Base-by-base conservation (phyloP, 2,888 invertebrate species). In the Drosophila rubida region DNA sequence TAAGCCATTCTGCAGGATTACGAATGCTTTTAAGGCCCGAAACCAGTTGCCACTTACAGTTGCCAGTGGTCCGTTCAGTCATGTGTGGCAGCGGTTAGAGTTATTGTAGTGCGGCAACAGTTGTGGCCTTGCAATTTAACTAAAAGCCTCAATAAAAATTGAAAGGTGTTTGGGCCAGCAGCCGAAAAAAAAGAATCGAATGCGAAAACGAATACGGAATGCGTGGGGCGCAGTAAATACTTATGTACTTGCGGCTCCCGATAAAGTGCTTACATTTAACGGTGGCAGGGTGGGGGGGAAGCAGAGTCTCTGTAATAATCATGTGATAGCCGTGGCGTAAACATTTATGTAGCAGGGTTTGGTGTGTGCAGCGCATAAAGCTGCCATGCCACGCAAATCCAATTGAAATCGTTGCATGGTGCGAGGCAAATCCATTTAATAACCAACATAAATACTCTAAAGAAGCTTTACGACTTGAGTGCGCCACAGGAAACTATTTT, bases 371-470 rank as follows among this genome's bases (percentile, higher is more conserved):
- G 25, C 39, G 58, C 58, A 67, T 73, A 69, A 65, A 72, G 60
- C 72, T 75, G 75, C 67, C 75, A 69, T 37, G 62, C 65, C 70
- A 70, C 65, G 71, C 73, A 84, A 84, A 87, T 87, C 83, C 84
- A 84, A 87, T 85, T 85, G 87, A 80, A 84, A 84, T 80, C 86
- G 71, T 75, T 84, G 71, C 79, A 63, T 65, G 73, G 69, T 61
- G 83, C 62, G 78, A 65, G 67, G 69, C 60, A 80, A 87, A 84
- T 84, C 84, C 87, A 84, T 87, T 84, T 84, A 87, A 84, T 84
- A 84, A 82, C 86, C 87, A 69, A 83, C 84, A 84, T 84, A 84
- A 87, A 84, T 84, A 82, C 87, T 72, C 67, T 71, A 74, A 78
- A 72, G 87, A 66, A 82, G 83, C 87, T 82, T 84, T 84, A 85